phyloP scores from a whole-genome alignment of 2,888 invertebrate genomes.

The Acleris holmiana region DNA sequence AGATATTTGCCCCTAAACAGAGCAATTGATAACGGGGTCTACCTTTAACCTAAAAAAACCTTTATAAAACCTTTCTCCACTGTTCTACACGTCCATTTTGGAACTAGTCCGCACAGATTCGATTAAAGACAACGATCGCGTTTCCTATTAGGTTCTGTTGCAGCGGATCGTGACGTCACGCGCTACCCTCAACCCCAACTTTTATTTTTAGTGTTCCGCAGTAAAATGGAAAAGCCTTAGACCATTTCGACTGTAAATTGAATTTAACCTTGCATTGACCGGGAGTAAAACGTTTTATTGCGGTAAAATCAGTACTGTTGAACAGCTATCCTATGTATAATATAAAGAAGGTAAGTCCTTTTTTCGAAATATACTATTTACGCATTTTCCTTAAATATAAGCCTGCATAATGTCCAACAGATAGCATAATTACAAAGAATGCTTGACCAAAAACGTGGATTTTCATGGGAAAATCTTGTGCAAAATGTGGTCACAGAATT shows the following conservation, averaged over 20 bases:
- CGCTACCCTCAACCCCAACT: slow-evolving; percentile 47
- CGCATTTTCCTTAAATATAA: too few species aligned
- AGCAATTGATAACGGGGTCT: too few species aligned
- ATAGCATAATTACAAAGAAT: background rate
- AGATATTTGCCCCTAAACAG: too few species aligned
- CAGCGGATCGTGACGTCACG: slow-evolving; percentile 67
- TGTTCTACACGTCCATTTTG: slow-evolving; percentile 40
- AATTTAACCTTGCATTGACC: slow-evolving; percentile 30
- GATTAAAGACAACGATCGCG: slow-evolving; percentile 76
- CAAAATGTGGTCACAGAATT: too few species aligned
- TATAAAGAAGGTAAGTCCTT: too few species aligned
- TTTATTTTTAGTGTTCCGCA: slow-evolving; percentile 39
- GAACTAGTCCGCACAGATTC: slow-evolving; percentile 59
- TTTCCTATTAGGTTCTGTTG: slow-evolving; percentile 73
- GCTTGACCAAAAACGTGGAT: background rate
- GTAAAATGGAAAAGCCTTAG: slow-evolving; percentile 27
- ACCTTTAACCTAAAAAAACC: too few species aligned
- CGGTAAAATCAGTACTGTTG: slow-evolving; percentile 3
- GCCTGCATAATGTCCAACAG: too few species aligned
- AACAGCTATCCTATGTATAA: too few species aligned
- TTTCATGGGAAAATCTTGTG: too few species aligned
- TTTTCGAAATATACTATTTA: too few species aligned
- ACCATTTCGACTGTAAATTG: slow-evolving; percentile 25
- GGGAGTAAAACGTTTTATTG: slow-evolving; percentile 23
- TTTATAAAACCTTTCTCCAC: slow-evolving; percentile 6